Base-by-base conservation (phyloP, 2,113 vertebrate genomes). In the Brienomyrus brachyistius region DNA sequence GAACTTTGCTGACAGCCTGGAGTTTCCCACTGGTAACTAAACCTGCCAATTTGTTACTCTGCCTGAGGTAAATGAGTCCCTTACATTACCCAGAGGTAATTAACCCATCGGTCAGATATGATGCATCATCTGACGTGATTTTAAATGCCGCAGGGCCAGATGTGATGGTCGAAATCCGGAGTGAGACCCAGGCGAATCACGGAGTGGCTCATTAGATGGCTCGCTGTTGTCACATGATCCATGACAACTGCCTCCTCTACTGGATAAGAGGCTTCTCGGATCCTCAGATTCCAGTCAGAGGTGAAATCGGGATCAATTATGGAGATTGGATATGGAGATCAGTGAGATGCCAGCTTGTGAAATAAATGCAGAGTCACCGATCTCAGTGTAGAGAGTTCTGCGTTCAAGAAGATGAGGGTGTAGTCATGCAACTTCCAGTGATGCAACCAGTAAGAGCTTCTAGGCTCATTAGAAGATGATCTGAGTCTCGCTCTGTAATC, bases 401-500 rank as follows among this genome's bases (percentile, higher is more conserved):
- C 1, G 40, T 2, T 2, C 1, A 40, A 40, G 40, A 40, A 40
- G 40, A 40, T 40, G 74, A 80, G 35, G 11, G 15, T n/a, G 17
- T 13, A 13, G 35, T 80, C 74, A 19, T 80, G 35, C 1, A 40
- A 1, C 31, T 43, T 83, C 66, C 45, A 19, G 84, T 43, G 45
- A 87, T 54, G 45, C 15, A 31, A 40, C 47, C n/a, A 74, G 31
- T 89, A 89, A 45, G 31, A 43, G 17, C 47, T 80, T 48, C 74
- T 31, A 89, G 88, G 27, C 47, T 77, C 70, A 82, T 80, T 43
- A 82, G 70, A 70, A 54, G 85, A 51, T 10, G 45, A 77, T 66
- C n/a, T 47, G 88, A 31, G 31, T 54, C 48, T 43, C 50, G 86
- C 88, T 19, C 91, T 93, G 93, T 94, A 94, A 94, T 94, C 93